These are phyloP conservation scores for Scomber scombrus DNA, from an alignment of 2,113 vertebrate species.

Conservation along the genomic window DNA sequence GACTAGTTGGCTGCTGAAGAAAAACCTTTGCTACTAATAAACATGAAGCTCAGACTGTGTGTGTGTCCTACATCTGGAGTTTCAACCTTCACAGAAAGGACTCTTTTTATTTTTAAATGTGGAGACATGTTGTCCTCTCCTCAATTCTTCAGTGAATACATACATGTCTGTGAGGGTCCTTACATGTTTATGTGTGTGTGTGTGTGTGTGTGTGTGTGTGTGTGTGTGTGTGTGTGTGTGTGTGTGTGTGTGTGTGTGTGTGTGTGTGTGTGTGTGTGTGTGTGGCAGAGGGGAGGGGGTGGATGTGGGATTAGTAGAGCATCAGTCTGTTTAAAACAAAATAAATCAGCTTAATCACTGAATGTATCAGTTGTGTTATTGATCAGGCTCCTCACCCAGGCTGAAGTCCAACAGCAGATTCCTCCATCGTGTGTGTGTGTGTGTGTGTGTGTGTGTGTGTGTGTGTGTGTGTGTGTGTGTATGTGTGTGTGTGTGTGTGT, in stretches of 20 bases:
- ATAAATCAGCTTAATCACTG: slow-evolving; percentile 46
- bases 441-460: background rate
- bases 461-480: slow-evolving; percentile 13
- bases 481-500: slow-evolving; percentile 27
- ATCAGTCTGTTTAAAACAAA: slow-evolving; percentile 49
- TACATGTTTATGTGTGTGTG: background rate
- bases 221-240: background rate
- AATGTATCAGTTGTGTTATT: slow-evolving; percentile 37
- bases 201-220: slow-evolving; percentile 4
- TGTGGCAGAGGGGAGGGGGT: background rate
- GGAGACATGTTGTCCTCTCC: background rate
- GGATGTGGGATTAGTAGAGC: slow-evolving; percentile 26
- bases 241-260: slow-evolving; percentile 4
- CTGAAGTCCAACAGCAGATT: slow-evolving; percentile 6
- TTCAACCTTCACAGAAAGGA: background rate
- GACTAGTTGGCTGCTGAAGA: background rate
- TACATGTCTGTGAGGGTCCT: background rate
- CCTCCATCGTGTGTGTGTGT: slow-evolving; percentile 12
- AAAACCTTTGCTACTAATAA: too few relatives aligned
- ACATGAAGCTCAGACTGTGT: too few relatives aligned
- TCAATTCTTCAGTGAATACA: background rate
- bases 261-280: slow-evolving; percentile 2
- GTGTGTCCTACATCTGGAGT: background rate
- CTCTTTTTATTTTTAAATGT: background rate
- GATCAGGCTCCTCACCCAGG: slow-evolving; percentile 27